Conservation (phyloP, 2,888 invertebrate genomes). For the Tipula confusa region DNA sequence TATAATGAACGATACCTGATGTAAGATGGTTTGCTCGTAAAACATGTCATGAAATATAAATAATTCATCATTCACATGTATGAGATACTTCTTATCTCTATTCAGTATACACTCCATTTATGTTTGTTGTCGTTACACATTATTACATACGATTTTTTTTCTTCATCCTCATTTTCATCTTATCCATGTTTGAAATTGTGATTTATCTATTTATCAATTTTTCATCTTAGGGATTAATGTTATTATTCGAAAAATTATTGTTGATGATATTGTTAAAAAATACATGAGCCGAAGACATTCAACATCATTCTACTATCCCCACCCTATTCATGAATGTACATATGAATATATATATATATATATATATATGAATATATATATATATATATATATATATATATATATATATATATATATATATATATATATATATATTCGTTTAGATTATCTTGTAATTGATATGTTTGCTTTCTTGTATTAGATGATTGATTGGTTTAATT, state of each 20-base stretch:
- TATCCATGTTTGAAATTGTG: constrained; percentile 6
- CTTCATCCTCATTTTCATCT: background rate
- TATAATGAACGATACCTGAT: background rate
- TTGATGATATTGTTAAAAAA: constrained; percentile 13
- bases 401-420: background rate
- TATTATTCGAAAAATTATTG: constrained; percentile 20
- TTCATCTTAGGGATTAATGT: constrained; percentile 20
- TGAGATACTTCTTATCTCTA: background rate
- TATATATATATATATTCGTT: background rate
- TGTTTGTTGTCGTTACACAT: background rate
- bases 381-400: background rate
- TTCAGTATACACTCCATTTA: background rate
- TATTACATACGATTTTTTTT: background rate
- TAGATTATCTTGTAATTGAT: background rate
- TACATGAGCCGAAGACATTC: background rate
- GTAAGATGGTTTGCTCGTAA: constrained; percentile 25
- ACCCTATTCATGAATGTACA: no score
- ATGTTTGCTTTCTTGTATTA: background rate
- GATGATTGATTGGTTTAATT: background rate
- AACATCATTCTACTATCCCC: background rate
- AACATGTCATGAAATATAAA: constrained; percentile 1
- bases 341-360: background rate
- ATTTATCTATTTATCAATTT: constrained; percentile 25
- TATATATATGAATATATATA: background rate
- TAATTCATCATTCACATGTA: background rate